Conservation (phyloP, 2,797 vertebrate genomes). For the Rhynchonycteris naso region DNA sequence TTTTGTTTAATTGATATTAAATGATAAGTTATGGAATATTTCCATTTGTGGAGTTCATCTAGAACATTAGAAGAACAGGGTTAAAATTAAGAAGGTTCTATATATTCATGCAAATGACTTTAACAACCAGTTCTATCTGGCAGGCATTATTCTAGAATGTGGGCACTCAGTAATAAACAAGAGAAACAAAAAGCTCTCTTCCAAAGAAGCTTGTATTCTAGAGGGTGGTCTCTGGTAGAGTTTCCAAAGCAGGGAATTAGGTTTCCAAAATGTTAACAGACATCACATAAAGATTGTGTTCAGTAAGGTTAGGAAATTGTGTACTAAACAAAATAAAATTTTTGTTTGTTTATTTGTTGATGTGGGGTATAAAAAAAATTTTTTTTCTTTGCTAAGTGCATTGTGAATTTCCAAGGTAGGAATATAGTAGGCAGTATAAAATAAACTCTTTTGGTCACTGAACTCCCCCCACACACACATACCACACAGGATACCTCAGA, state of each 20-base stretch:
- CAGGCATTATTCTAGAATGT: not conserved
- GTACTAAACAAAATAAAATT: constrained; percentile 9
- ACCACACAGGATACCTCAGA: not conserved
- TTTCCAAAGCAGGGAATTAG: not conserved
- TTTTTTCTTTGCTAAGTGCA: not conserved
- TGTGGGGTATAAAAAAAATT: not conserved
- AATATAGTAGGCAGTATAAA: not conserved
- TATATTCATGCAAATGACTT: not conserved
- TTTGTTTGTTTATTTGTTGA: constrained; percentile 14
- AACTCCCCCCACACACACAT: not conserved
- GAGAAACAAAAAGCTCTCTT: not conserved
- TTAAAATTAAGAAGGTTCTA: constrained; percentile 5
- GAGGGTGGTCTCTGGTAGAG: not conserved
- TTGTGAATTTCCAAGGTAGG: constrained; percentile 17
- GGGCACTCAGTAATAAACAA: not conserved
- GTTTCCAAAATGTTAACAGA: not conserved
- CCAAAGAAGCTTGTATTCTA: not conserved
- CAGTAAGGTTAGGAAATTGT: not conserved
- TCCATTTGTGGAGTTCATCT: not conserved
- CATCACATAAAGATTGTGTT: not conserved
- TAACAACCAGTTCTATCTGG: not conserved
- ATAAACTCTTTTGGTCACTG: constrained; percentile 5
- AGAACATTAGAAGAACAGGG: not conserved
- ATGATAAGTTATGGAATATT: not conserved
- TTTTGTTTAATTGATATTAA: not conserved